Evolutionary conservation across 2,113 vertebrate genomes (phyloP).

Genomic region (Microtus pennsylvanicus): DNA sequence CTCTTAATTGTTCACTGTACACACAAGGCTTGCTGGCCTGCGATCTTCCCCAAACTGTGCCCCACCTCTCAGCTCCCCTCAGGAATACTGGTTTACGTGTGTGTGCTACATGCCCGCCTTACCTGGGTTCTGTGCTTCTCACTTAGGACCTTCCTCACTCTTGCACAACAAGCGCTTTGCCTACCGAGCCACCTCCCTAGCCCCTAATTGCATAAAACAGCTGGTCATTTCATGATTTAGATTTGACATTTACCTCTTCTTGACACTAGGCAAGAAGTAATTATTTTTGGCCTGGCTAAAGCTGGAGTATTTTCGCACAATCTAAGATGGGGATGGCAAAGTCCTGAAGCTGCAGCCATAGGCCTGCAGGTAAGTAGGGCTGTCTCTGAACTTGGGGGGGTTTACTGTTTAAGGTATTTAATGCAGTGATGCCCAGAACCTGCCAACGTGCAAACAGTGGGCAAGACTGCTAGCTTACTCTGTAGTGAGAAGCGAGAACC

Average conservation of each 20-base stretch:
- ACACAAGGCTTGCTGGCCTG: too few species aligned
- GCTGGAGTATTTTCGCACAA: conserved; percentile 91
- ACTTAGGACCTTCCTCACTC: too few species aligned
- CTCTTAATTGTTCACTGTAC: too few species aligned
- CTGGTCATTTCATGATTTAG: conserved; percentile 52
- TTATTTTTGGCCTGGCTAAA: conserved; percentile 98
- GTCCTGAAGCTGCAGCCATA: conserved; percentile 96
- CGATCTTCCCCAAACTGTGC: too few species aligned
- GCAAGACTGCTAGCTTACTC: neutral
- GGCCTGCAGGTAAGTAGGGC: conserved; percentile 92
- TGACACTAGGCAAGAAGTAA: conserved; percentile 94
- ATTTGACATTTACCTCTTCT: conserved; percentile 75
- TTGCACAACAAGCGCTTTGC: too few species aligned
- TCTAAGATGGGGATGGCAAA: conserved; percentile 93
- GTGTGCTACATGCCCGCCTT: too few species aligned
- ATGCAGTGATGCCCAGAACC: neutral
- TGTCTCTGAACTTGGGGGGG: neutral
- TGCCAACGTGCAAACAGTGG: neutral
- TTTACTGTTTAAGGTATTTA: neutral
- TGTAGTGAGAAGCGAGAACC: neutral
- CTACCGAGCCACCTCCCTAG: too few species aligned
- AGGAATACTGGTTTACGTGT: too few species aligned
- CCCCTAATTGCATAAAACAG: too few species aligned
- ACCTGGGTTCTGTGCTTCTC: too few species aligned
- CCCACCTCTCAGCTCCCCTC: too few species aligned